phyloP scores from a whole-genome alignment of 2,888 invertebrate species.

The Phaonia tiefii region DNA sequence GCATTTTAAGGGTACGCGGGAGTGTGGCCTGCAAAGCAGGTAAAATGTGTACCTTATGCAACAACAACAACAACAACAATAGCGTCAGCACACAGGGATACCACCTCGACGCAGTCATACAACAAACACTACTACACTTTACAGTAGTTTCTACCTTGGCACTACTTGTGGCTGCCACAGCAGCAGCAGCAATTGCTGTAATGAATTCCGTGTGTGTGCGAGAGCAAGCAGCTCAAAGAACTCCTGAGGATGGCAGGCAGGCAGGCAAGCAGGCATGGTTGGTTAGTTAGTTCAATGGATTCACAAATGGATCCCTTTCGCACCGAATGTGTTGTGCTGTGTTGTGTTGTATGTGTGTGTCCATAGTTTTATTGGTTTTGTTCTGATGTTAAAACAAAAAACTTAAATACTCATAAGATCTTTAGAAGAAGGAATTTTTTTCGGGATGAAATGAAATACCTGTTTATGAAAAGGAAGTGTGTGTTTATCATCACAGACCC shows the following conservation, averaged over 20 bases:
- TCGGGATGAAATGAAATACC: conserved; percentile 48
- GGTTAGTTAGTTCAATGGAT: conserved; percentile 2
- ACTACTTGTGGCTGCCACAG: conserved; percentile 21
- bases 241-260: neutral
- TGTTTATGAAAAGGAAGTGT: conserved; percentile 66
- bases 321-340: neutral
- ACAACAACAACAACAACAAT: too few species aligned
- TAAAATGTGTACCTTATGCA: conserved; percentile 51
- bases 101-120: too few species aligned
- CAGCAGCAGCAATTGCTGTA: neutral
- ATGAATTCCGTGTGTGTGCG: conserved; percentile 13
- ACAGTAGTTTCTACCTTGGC: conserved; percentile 31
- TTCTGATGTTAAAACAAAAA: conserved; percentile 19
- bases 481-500: conserved; percentile 62
- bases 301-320: conserved; percentile 4
- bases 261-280: too few species aligned
- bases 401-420: conserved; percentile 21
- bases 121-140: conserved; percentile 12
- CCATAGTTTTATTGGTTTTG: conserved; percentile 13
- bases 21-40: conserved; percentile 65
- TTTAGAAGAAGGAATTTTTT: conserved; percentile 24
- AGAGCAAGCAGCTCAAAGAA: neutral
- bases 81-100: conserved; percentile 2
- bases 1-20: conserved; percentile 63
- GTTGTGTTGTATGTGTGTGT: conserved; percentile 11